Evolutionary conservation across 2,797 vertebrate genomes (phyloP), one percentile per base, ranked within the genome.

Genomic region (Sebastes hopkinsi): DNA sequence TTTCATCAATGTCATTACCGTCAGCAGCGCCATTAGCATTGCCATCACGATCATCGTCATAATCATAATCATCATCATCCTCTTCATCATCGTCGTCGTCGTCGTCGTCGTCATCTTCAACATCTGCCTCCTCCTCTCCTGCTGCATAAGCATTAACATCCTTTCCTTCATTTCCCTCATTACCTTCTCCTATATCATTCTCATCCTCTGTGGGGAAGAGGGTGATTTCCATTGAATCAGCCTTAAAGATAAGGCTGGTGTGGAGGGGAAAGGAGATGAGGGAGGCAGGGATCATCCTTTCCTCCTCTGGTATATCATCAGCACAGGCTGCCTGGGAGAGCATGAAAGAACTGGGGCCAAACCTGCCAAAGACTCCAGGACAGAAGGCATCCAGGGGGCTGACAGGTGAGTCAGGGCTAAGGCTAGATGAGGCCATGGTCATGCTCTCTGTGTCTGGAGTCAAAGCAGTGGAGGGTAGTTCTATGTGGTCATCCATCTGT

Each of bases 201-300:
- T 97, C 96, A 3, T 96, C 96, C 4, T 96, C 95, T 72, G 96
- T 95, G 8, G 96, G 94, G 75, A 97, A 96, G 3, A 97, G 95
- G 0, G 96, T 95, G 87, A 99, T 97, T 93, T 99, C 98, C 95
- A 99, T 96, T 0, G 97, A 97, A 77, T 99, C 98, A 0, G 97
- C 98, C 86, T 97, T 97, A 69, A 99, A 98, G 70, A 99, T 97
- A 10, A 99, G 95, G 80, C 97, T 99, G 30, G 97, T 97, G 14
- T 94, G 96, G 78, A 98, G 97, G 2, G 98, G 97, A 79, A 98
- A 98, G 8, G 97, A 96, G 75, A 99, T 95, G 73, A 98, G 94
- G 0, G 97, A 95, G 0, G 97, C 98, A 0, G 98, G 97, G 84
- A 99, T 97, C 97, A 99, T 97, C 0, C 91, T 93, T 22, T 97